A percentile compares a stretch with the other conserved stretches of the same genome.
Conservation (phyloP, 2,888 invertebrate species). For the Drosophila nigritarsus region DNA sequence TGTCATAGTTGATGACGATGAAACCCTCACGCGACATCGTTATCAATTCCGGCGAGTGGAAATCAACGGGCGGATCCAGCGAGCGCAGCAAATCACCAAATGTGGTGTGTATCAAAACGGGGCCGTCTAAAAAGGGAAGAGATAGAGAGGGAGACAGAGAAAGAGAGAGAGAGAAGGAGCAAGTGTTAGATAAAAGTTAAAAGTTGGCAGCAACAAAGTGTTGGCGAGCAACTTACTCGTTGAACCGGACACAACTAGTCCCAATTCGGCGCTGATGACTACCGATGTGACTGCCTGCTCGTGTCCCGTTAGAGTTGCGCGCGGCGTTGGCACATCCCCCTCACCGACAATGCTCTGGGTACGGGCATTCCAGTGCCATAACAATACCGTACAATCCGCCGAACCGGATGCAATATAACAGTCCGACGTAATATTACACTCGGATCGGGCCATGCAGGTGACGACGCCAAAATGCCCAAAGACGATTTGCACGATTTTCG, state of each 20-base stretch:
- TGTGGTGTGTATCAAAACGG: slow-evolving; percentile 98
- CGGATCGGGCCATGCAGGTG: slow-evolving; percentile 98
- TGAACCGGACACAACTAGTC: slow-evolving; percentile 98
- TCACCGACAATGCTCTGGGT: slow-evolving; percentile 99
- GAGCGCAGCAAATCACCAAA: slow-evolving; percentile 97
- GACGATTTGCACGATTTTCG: slow-evolving; percentile 98
- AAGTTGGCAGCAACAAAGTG: not conserved
- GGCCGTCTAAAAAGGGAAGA: slow-evolving; percentile 90
- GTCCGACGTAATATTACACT: slow-evolving; percentile 99
- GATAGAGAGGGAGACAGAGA: not conserved
- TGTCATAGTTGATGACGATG: slow-evolving; percentile 96
- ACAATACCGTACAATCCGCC: slow-evolving; percentile 97
- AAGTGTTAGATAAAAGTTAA: not conserved
- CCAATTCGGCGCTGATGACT: slow-evolving; percentile 98
- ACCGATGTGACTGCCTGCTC: slow-evolving; percentile 98
- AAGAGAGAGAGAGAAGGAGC: not conserved
- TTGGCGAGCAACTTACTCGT: slow-evolving; percentile 86
- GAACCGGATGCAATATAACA: slow-evolving; percentile 99
- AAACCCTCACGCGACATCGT: slow-evolving; percentile 98
- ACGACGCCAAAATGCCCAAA: slow-evolving; percentile 99
- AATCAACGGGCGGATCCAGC: slow-evolving; percentile 92
- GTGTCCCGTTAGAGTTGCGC: slow-evolving; percentile 98
- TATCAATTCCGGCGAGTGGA: slow-evolving; percentile 92
- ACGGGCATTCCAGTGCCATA: slow-evolving; percentile 99
- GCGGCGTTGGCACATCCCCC: slow-evolving; percentile 96